Evolutionary conservation across 2,113 vertebrate genomes (phyloP), one percentile per base, ranked within the genome.

Genomic region (Tychaedon coryphoeus): DNA sequence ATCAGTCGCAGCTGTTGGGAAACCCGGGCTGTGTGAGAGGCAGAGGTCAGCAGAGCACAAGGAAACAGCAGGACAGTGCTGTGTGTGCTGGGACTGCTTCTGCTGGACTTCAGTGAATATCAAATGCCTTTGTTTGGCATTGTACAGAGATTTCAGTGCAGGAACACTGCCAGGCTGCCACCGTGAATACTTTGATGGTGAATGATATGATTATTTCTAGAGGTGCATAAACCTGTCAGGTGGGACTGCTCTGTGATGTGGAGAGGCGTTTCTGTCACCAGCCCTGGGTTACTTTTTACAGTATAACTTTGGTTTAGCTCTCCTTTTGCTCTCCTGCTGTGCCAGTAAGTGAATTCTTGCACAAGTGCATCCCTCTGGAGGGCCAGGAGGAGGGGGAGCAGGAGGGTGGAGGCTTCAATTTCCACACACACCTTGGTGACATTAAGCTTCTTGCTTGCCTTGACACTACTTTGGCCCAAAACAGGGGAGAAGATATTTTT

Each of bases 21-120:
- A 73, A 38, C 8, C 8, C 1, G 1, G 4, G 36, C 17, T 57
- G n/a, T 74, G 62, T 78, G 82, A 54, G 28, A 66, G 26, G 20
- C 34, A 47, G 45, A 91, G 74, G 77, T 95, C 89, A 91, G 81
- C 47, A 81, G 85, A 93, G 66, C 78, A 57, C 54, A 31, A 51
- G 91, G 70, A 69, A 70, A n/a, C 25, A 65, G 43, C 45, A n/a
- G 66, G 28, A 3, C 42, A 26, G 17, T 5, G 3, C 74, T 74
- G 6, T 1, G 38, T 20, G 56, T 12, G 60, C 9, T 61, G 36
- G 22, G 29, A 72, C 25, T 20, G 28, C 13, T 66, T 28, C 56
- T 88, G 38, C 50, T 50, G 88, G 70, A 18, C 31, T 42, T n/a
- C 64, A 23, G 25, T 50, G 54, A 82, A 31, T 61, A 78, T 74